These are phyloP conservation scores for Tenualosa ilisha DNA, from an alignment of 2,797 vertebrate species.

Conservation along the genomic window DNA sequence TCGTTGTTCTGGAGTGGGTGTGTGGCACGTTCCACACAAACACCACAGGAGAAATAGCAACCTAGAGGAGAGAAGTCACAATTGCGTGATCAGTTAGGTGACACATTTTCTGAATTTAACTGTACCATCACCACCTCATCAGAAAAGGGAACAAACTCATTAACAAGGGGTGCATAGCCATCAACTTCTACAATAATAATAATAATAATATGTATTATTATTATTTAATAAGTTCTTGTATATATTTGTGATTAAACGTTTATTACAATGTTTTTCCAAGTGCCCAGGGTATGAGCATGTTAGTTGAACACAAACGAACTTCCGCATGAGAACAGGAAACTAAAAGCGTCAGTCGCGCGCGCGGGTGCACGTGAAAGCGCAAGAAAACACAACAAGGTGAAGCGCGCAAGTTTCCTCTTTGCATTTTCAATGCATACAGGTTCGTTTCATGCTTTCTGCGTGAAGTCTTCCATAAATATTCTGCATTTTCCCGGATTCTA, in stretches of 20 bases:
- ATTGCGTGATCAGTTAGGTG: slow-evolving; percentile 16
- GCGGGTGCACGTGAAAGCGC: slow-evolving; percentile 19
- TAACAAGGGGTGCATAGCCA: no score
- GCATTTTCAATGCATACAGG: not conserved
- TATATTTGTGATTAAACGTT: not conserved
- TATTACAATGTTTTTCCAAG: not conserved
- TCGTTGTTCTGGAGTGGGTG: slow-evolving; percentile 89
- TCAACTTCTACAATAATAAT: not conserved
- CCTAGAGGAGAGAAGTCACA: slow-evolving; percentile 64
- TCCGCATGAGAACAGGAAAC: slow-evolving; percentile 71
- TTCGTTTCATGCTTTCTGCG: not conserved
- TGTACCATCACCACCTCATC: not conserved
- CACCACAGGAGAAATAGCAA: slow-evolving; percentile 84
- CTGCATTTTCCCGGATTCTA: no score
- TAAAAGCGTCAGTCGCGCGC: slow-evolving; percentile 41
- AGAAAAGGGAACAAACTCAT: no score
- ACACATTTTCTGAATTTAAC: slow-evolving; percentile 16
- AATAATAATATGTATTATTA: not conserved
- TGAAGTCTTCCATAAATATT: not conserved
- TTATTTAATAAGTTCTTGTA: not conserved
- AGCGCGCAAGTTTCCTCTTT: not conserved
- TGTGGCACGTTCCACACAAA: slow-evolving; percentile 91
- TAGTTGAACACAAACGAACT: slow-evolving; percentile 64
- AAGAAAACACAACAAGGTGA: not conserved
- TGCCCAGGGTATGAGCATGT: slow-evolving; percentile 29